Evolutionary conservation across 1,140 invertebrate species (phyloP).

Genomic region (Phymastichus coffea): DNA sequence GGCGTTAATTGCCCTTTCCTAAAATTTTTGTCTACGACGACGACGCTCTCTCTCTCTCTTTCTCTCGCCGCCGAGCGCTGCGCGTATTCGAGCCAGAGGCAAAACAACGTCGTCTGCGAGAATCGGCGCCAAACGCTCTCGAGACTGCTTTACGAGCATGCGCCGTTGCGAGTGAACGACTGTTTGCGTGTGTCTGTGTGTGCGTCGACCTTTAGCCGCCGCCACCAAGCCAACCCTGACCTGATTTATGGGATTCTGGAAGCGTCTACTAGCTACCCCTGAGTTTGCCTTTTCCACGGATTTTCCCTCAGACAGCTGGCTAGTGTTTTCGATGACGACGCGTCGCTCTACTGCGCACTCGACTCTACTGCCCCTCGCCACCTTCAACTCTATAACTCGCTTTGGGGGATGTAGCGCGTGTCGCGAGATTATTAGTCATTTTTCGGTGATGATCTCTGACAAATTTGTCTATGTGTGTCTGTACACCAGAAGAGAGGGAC

Average conservation of each 20-base stretch:
- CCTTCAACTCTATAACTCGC: too few relatives aligned
- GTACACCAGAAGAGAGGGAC: too few relatives aligned
- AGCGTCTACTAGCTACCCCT: slow-evolving; percentile 50
- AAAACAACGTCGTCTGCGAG: neutral
- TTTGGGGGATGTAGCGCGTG: too few relatives aligned
- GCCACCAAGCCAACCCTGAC: slow-evolving; percentile 54
- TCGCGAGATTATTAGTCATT: too few relatives aligned
- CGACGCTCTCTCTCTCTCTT: too few relatives aligned
- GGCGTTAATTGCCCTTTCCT: neutral
- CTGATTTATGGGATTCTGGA: slow-evolving; percentile 59
- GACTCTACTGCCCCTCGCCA: too few relatives aligned
- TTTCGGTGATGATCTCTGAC: too few relatives aligned
- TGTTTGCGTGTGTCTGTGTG: slow-evolving; percentile 42
- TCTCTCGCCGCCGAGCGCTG: too few relatives aligned
- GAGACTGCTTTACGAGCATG: slow-evolving; percentile 34
- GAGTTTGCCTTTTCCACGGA: slow-evolving; percentile 19
- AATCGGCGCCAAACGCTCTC: slow-evolving; percentile 41
- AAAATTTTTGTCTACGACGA: slow-evolving; percentile 15
- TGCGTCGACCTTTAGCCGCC: slow-evolving; percentile 55
- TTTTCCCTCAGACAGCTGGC: slow-evolving; percentile 47
- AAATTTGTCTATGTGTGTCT: too few relatives aligned
- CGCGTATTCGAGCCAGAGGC: too few relatives aligned
- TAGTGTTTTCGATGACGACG: slow-evolving; percentile 45
- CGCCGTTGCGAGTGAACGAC: slow-evolving; percentile 25
- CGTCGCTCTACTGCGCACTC: neutral